Conservation (phyloP, 64 coral and sea anemone genomes). For the Montipora capricornis region DNA sequence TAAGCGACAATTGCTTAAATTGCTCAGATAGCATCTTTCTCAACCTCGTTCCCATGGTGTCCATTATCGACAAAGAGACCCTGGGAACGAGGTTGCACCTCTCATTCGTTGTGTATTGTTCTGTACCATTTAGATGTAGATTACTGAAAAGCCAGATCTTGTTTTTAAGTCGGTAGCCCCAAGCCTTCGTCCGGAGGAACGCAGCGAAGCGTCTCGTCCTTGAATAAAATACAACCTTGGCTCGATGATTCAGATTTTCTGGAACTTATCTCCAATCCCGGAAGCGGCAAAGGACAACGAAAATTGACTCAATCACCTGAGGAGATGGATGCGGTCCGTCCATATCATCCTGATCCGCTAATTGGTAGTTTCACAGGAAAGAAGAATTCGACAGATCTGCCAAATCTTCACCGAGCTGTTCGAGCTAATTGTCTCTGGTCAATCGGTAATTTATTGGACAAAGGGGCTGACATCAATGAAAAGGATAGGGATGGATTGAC, state of each 20-base stretch:
- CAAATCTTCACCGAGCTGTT: conserved; percentile 55
- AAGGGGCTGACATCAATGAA: conserved; percentile 30
- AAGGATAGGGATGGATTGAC: conserved; percentile 14
- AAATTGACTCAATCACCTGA: background rate
- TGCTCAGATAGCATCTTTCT: too few relatives aligned
- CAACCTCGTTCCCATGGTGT: too few relatives aligned
- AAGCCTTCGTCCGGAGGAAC: background rate
- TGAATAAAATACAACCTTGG: conserved; percentile 5
- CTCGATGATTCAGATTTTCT: background rate
- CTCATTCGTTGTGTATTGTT: too few relatives aligned
- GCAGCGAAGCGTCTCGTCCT: conserved; percentile 4
- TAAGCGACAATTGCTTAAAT: too few relatives aligned
- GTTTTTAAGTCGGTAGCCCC: background rate
- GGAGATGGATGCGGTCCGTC: background rate
- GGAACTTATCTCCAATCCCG: conserved; percentile 29
- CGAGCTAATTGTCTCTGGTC: background rate
- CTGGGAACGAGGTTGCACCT: too few relatives aligned
- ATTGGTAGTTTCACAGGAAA: background rate
- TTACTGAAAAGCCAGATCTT: background rate
- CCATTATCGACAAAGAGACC: too few relatives aligned
- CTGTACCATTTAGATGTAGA: background rate
- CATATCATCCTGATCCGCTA: background rate
- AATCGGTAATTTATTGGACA: conserved; percentile 7
- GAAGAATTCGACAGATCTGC: background rate
- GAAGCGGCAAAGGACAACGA: background rate